A percentile compares a stretch with the other conserved stretches of the same genome.
Conservation (phyloP, 2,888 invertebrate genomes). For the Schizaphis graminum region DNA sequence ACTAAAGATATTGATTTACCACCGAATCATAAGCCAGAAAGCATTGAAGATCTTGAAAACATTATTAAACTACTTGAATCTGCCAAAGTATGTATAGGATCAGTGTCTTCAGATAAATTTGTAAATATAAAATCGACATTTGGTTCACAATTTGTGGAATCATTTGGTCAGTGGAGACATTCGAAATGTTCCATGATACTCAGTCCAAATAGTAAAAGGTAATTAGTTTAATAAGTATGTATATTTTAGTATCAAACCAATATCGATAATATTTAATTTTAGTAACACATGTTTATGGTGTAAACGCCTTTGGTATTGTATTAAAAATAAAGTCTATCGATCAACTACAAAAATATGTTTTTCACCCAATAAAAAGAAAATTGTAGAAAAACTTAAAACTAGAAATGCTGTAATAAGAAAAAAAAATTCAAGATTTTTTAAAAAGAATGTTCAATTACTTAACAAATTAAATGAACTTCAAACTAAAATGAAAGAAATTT, state of each 20-base stretch:
- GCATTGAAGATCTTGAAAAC: slow-evolving; percentile 18
- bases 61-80: background rate
- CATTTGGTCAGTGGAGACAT: slow-evolving; percentile 26
- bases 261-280: slow-evolving; percentile 3
- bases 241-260: background rate
- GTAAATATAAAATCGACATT: slow-evolving; percentile 2
- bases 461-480: background rate
- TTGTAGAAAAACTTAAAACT: background rate
- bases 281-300: slow-evolving; percentile 17
- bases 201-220: slow-evolving; percentile 7
- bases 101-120: background rate
- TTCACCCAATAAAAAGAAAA: slow-evolving; percentile 8
- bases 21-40: background rate
- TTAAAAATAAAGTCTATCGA: slow-evolving; percentile 7
- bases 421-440: background rate
- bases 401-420: background rate
- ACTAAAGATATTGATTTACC: slow-evolving; percentile 19
- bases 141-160: slow-evolving; percentile 25
- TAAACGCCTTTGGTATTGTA: slow-evolving; percentile 16
- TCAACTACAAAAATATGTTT: background rate
- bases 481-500: slow-evolving; percentile 1
- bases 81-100: background rate
- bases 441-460: background rate
- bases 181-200: background rate
- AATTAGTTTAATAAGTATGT: background rate